Conservation (phyloP, 2,797 vertebrate species). For the Enteromius fasciolatus region DNA sequence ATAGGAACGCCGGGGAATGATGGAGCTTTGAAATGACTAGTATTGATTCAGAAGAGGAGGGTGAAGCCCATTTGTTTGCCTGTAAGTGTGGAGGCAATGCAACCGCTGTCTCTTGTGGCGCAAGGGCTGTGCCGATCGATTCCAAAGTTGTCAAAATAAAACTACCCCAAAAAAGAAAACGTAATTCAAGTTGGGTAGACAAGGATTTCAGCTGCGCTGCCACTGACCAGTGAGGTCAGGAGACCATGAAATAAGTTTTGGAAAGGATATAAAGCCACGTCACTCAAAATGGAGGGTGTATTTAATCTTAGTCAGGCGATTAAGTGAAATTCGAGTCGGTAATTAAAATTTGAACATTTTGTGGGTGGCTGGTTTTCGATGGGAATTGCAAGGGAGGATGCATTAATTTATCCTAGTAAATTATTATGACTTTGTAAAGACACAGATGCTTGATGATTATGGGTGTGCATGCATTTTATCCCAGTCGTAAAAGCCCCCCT, state of each 20-base stretch:
- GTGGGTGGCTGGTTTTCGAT: conserved; percentile 18
- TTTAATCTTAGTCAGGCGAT: conserved; percentile 31
- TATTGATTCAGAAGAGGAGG: conserved; percentile 40
- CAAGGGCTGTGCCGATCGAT: conserved; percentile 28
- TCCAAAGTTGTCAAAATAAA: conserved; percentile 55
- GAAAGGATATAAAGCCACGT: conserved; percentile 17
- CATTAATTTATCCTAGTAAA: conserved; percentile 6
- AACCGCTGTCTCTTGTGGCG: conserved; percentile 33
- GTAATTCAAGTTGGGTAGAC: conserved; percentile 23
- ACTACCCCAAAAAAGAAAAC: conserved; percentile 17
- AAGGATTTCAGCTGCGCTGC: conserved; percentile 1
- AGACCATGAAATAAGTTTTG: conserved; percentile 46
- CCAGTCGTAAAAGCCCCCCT: conserved; percentile 1
- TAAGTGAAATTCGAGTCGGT: conserved; percentile 26
- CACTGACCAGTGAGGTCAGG: conserved; percentile 11
- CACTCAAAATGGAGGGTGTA: conserved; percentile 2
- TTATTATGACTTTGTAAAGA: conserved; percentile 27
- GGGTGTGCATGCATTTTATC: conserved; percentile 5
- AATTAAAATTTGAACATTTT: conserved; percentile 5
- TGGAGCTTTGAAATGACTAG: conserved; percentile 31
- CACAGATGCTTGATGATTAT: conserved; percentile 2
- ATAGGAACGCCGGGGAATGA: conserved; percentile 24
- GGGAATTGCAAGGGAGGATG: background rate
- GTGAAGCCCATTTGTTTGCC: conserved; percentile 51
- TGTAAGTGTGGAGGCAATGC: conserved; percentile 28